Base-by-base conservation (phyloP, 2,797 vertebrate species). In the Odontamblyopus lacepedii region DNA sequence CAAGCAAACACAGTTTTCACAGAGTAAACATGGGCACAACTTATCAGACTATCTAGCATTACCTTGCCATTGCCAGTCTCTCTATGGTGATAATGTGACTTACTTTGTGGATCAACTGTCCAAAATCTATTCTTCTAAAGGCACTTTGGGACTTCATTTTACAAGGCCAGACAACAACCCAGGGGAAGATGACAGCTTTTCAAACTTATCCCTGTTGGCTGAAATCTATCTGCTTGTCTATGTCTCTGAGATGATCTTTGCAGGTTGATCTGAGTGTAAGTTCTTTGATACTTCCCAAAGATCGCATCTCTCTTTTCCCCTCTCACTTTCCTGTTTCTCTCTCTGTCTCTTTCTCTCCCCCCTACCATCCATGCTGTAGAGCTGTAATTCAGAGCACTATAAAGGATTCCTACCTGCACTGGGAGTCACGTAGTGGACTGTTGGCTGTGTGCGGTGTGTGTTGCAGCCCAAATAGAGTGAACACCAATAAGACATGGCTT, bases 401-500 rank as follows among this genome's bases (percentile, higher is more conserved):
- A 83, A 84, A 78, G 78, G 50, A 83, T 81, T 78, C 66, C 74
- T 65, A 74, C 73, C 77, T 67, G 67, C 76, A 74, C 73, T 85
- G 73, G 78, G 78, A 82, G 75, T 86, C 84, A 85, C 48, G 64
- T 76, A 82, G 73, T 76, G 59, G 55, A 53, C 63, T 63, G 60
- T 71, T 53, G 16, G 27, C 29, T 76, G 29, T 82, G 56, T 64
- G 74, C 48, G 57, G 69, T 77, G 63, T 75, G 62, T 77, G 76
- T 83, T 67, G 41, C 32, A 81, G 80, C 64, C 79, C 74, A 83
- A 86, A 85, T 73, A 84, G 84, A 87, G 80, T 82, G 84, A 72
- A 82, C 81, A 84, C 83, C 81, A 87, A 86, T 84, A 81, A 84
- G 81, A 81, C 82, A 74, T 85, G 79, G 69, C 70, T 66, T 72